Percentiles rank a stretch among this genome's conserved stretches.
Conservation (phyloP, 2,888 invertebrate species). For the Philonicus albiceps region DNA sequence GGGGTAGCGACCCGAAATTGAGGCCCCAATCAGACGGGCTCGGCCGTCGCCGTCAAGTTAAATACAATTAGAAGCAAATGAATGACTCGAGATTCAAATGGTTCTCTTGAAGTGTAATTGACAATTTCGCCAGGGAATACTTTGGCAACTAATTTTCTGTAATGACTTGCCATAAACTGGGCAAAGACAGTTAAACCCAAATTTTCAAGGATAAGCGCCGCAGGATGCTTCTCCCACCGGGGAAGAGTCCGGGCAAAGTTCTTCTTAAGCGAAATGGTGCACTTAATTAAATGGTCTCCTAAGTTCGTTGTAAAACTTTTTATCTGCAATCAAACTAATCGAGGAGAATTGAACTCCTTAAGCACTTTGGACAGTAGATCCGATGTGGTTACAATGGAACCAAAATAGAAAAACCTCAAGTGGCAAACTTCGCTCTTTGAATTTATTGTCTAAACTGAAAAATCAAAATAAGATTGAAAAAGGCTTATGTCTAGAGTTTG, state of each 20-base stretch:
- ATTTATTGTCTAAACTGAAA: not conserved
- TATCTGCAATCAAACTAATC: conserved; percentile 48
- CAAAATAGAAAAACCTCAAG: not conserved
- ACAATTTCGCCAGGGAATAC: conserved; percentile 44
- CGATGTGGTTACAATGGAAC: conserved; percentile 11
- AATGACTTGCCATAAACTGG: conserved; percentile 47
- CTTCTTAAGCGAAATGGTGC: conserved; percentile 41
- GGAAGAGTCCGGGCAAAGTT: not conserved
- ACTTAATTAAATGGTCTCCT: conserved; percentile 47
- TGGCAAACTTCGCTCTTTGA: not conserved
- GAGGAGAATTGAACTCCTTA: conserved; percentile 42
- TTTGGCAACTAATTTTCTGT: conserved; percentile 46
- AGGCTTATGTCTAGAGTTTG: not conserved
- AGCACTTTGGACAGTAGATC: conserved; percentile 22
- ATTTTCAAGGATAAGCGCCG: conserved; percentile 20
- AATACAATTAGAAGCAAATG: conserved; percentile 45
- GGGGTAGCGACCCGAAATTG: not conserved
- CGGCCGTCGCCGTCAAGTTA: not conserved
- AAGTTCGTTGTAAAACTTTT: conserved; percentile 42
- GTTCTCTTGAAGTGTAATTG: conserved; percentile 4
- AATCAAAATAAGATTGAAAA: not conserved
- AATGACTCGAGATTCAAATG: conserved; percentile 45
- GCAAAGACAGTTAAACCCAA: conserved; percentile 31
- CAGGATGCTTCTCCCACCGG: conserved; percentile 18
- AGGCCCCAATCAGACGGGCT: not conserved